Evolutionary conservation across 2,797 vertebrate species (phyloP), one percentile per base, ranked within the genome.

Genomic region (Crax fasciolata): DNA sequence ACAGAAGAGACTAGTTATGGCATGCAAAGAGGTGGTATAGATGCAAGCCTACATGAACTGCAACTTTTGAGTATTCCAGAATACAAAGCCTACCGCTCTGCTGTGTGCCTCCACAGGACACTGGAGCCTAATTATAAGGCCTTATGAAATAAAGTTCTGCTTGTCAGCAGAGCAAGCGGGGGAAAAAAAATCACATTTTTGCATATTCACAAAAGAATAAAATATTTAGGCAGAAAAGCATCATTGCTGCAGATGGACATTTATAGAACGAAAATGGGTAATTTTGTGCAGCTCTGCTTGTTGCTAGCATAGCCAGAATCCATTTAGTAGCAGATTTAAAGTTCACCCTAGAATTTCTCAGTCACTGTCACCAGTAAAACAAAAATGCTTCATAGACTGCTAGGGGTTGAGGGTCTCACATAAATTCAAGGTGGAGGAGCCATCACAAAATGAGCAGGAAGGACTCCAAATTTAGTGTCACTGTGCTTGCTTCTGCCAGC

Each of bases 121-220:
- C 94, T 91, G 85, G 90, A 96, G 95, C 67, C 91, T 97, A 97
- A 97, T 97, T 97, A 97, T 84, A 95, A 90, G 92, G 58, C 83
- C 91, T 13, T 63, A 84, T 90, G 83, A 95, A 94, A 35, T 8
- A 88, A 97, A 93, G 75, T 94, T 95, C 78, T 94, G 62, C 93
- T 91, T 91, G 89, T 97, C 96, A 97, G 96, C 96, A 96, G 90
- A 96, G 95, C 39, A 18, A 0, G 83, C 46, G 58, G 80, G 91
- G 82, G 19, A 27, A 63, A 41, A 41, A 65, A 73, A 13, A n/a
- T 44, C 70, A 54, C 63, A 67, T 84, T 96, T 97, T 94, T 93
- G 90, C 93, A 90, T 93, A 96, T 96, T 97, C 92, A 89, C 51
- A 85, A 77, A 94, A 87, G 65, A 96, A 96, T 90, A 96, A 96